Conservation (phyloP, 2,888 invertebrate species). For the Eilema caniola region DNA sequence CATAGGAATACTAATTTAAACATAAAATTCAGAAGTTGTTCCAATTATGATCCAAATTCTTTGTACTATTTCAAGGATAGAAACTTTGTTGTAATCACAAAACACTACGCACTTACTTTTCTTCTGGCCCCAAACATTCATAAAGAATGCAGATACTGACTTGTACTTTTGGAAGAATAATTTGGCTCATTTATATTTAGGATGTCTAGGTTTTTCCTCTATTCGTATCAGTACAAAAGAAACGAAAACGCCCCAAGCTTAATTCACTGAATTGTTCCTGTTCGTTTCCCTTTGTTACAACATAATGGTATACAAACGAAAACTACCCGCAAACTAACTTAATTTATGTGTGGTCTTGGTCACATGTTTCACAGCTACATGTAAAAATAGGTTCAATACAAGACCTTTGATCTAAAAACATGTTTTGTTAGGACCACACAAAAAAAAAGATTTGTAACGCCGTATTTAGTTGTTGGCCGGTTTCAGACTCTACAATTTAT, state of each 20-base stretch:
- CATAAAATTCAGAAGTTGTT: no score
- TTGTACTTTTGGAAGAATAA: slow-evolving; percentile 44
- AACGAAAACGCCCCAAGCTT: slow-evolving; percentile 32
- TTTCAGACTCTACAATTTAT: no score
- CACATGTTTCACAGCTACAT: slow-evolving; percentile 5
- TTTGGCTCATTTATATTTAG: slow-evolving; percentile 48
- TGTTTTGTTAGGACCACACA: background rate
- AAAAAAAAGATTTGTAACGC: background rate
- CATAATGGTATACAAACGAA: slow-evolving; percentile 47
- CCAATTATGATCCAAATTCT: no score
- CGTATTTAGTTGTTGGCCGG: no score
- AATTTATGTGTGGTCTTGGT: slow-evolving; percentile 32
- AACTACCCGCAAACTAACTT: slow-evolving; percentile 36
- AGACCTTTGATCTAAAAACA: background rate
- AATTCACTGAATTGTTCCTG: slow-evolving; percentile 48
- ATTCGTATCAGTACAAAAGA: slow-evolving; percentile 23
- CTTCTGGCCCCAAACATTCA: slow-evolving; percentile 7
- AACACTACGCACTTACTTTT: background rate
- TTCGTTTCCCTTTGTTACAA: slow-evolving; percentile 35
- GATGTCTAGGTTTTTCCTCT: slow-evolving; percentile 44
- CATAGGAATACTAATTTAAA: no score
- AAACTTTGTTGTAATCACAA: background rate
- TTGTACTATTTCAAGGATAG: background rate
- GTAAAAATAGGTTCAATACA: background rate
- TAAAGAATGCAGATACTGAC: slow-evolving; percentile 42